These are phyloP conservation scores for Rhyacophila evoluta DNA, from an alignment of 2,888 invertebrate species.

Conservation along the genomic window DNA sequence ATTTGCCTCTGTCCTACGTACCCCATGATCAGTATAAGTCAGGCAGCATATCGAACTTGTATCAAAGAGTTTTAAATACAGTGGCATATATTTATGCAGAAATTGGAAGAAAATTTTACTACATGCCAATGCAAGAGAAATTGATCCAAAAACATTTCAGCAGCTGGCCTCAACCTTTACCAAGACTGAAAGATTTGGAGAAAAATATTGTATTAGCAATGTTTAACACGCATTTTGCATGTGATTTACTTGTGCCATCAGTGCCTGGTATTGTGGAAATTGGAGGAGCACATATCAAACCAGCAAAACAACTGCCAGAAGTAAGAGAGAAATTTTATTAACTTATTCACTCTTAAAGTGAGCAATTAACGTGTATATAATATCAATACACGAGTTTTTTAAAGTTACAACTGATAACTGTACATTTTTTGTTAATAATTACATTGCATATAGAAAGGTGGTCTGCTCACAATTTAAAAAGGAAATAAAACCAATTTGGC, in stretches of 20 bases:
- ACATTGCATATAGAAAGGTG: too few species aligned
- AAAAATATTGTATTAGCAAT: constrained; percentile 64
- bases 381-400: too few species aligned
- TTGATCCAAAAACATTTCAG: constrained; percentile 59
- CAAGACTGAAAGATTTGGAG: constrained; percentile 63
- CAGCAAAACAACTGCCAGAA: constrained; percentile 59
- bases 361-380: too few species aligned
- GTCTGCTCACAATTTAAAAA: too few species aligned
- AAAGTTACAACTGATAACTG: too few species aligned
- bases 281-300: constrained; percentile 69
- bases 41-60: constrained; percentile 63
- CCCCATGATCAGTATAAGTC: constrained; percentile 62
- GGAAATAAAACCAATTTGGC: too few species aligned
- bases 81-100: constrained; percentile 60
- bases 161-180: constrained; percentile 60
- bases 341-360: too few species aligned
- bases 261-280: constrained; percentile 71
- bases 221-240: constrained; percentile 68
- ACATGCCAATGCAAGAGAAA: constrained; percentile 60
- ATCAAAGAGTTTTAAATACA: constrained; percentile 62
- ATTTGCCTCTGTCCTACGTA: constrained; percentile 65
- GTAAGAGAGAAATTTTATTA: constrained; percentile 59
- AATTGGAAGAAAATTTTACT: constrained; percentile 57
- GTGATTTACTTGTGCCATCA: constrained; percentile 65
- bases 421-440: too few species aligned